These are phyloP conservation scores for Atopsyche davidsoni DNA, from an alignment of 1,140 invertebrate genomes.

Conservation along the genomic window DNA sequence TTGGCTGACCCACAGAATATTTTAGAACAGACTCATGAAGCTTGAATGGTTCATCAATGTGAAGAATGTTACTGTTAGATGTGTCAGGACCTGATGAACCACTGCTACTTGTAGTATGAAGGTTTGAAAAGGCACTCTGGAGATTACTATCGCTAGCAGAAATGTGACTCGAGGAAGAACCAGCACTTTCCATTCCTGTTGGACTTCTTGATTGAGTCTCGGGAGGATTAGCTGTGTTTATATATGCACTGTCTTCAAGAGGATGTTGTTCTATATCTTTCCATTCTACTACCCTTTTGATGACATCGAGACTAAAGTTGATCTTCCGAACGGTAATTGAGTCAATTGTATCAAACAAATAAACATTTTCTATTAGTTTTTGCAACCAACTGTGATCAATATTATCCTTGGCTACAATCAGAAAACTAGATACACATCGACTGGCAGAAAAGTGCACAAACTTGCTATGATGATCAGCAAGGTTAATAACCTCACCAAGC, in stretches of 20 bases:
- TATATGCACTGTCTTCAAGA: constrained; percentile 59
- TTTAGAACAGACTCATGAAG: constrained; percentile 42
- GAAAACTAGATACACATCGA: constrained; percentile 72
- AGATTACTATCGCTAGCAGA: constrained; percentile 17
- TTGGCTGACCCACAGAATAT: constrained; percentile 32
- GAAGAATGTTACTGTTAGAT: constrained; percentile 16
- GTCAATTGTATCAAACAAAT: constrained; percentile 51
- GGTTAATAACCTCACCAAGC: constrained; percentile 74
- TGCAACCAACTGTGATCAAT: constrained; percentile 73
- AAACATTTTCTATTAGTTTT: constrained; percentile 61
- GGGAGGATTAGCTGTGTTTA: constrained; percentile 35
- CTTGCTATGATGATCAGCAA: constrained; percentile 69
- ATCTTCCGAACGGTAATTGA: constrained; percentile 59
- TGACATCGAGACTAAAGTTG: constrained; percentile 75
- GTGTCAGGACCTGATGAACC: constrained; percentile 3
- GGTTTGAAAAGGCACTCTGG: constrained; percentile 25
- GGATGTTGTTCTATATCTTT: constrained; percentile 79
- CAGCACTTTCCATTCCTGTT: constrained; percentile 10
- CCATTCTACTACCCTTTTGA: constrained; percentile 80
- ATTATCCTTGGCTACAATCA: constrained; percentile 75
- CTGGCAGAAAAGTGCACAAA: constrained; percentile 75
- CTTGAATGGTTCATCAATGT: constrained; percentile 39
- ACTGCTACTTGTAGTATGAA: constrained; percentile 16
- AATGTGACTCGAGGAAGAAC: constrained; percentile 4
- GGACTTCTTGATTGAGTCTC: constrained; percentile 23